A percentile compares a stretch with the other conserved stretches of the same genome.
These are phyloP conservation scores for Lagorchestes hirsutus DNA, from an alignment of 2,797 vertebrate genomes.

Conservation along the genomic window DNA sequence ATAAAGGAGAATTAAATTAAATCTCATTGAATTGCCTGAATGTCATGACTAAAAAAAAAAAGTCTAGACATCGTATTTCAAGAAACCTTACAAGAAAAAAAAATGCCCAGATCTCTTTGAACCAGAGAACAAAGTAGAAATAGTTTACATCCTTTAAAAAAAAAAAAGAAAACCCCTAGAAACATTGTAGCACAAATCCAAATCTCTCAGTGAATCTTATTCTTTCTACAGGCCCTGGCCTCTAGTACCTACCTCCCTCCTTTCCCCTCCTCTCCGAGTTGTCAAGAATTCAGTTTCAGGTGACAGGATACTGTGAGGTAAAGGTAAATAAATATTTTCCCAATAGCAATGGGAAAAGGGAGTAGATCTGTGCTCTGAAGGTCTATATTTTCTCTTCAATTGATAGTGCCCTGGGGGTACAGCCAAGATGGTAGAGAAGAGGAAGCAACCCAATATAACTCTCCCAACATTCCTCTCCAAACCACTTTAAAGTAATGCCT, in stretches of 20 bases:
- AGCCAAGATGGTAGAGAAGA: neutral
- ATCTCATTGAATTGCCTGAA: neutral
- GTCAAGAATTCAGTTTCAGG: neutral
- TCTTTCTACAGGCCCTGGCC: neutral
- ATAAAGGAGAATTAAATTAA: neutral
- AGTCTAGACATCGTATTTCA: neutral
- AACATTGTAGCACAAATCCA: neutral
- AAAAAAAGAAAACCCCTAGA: neutral
- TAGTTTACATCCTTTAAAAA: neutral
- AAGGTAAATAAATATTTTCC: neutral
- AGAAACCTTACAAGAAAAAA: neutral
- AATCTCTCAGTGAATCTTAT: neutral
- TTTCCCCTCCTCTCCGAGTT: fast-evolving
- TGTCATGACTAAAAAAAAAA: neutral
- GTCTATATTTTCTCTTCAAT: neutral
- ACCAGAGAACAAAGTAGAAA: neutral
- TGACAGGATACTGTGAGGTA: neutral
- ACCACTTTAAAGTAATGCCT: neutral
- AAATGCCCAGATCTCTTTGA: neutral
- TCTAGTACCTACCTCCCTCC: neutral
- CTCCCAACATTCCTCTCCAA: neutral
- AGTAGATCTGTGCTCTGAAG: neutral
- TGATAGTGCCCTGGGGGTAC: neutral
- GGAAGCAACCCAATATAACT: neutral
- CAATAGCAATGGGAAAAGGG: neutral